Percentiles rank a stretch among this genome's conserved stretches.
Evolutionary conservation across 2,888 invertebrate genomes (phyloP).

Genomic region (Lasioglossum figueresi): DNA sequence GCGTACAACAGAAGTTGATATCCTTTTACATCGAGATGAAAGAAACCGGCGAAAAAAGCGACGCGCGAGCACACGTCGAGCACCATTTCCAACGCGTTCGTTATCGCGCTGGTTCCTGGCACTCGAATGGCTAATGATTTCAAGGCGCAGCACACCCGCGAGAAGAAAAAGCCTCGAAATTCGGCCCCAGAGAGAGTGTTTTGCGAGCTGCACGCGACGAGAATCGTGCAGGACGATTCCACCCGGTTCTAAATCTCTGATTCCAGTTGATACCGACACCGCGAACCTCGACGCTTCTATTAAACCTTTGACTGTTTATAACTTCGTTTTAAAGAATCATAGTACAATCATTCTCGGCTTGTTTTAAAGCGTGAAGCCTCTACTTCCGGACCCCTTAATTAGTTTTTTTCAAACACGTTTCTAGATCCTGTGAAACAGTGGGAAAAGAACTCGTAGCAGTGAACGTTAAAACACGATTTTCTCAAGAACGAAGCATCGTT

Average conservation of each 20-base stretch:
- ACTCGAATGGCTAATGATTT: conserved; percentile 37
- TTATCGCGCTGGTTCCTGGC: conserved; percentile 17
- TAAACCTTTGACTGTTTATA: neutral
- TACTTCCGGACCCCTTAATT: neutral
- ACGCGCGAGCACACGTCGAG: neutral
- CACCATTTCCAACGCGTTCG: conserved; percentile 15
- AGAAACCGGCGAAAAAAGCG: neutral
- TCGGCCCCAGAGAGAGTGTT: neutral
- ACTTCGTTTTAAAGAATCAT: neutral
- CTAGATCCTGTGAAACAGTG: no score
- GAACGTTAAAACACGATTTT: neutral
- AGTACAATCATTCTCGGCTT: neutral
- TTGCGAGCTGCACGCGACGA: neutral
- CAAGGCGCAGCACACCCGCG: conserved; percentile 21
- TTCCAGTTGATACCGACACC: neutral
- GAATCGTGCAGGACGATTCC: neutral
- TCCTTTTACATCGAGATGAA: conserved; percentile 11
- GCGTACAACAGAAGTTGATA: neutral
- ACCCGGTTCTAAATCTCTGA: neutral
- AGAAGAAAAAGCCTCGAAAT: neutral
- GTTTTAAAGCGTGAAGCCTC: neutral
- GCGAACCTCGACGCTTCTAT: neutral
- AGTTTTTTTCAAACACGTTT: no score
- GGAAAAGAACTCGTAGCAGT: neutral
- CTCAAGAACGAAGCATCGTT: neutral